Base-by-base conservation (phyloP, 1,140 invertebrate genomes). In the Nasonia vitripennis region DNA sequence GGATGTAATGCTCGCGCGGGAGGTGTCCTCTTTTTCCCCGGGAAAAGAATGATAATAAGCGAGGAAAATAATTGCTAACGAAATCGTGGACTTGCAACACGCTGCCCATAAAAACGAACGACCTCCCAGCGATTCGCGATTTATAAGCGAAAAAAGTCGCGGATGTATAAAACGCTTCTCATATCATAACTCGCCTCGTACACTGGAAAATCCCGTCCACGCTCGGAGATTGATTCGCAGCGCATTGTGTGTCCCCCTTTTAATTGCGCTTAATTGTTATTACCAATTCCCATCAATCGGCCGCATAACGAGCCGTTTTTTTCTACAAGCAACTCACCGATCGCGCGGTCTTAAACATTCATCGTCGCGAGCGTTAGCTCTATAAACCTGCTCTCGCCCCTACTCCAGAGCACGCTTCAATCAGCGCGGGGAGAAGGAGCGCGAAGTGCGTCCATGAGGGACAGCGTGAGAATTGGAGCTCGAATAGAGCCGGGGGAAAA, bases 401-500 rank as follows among this genome's bases (percentile, higher is more conserved):
- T 31, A 17, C 62, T 67, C 55, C 14, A 4, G 20, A 2, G 20
- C 34, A 34, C 55, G 55, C 55, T 2, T 62, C 55, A 62, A 62
- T 62, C 55, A 62, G 55, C 5, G 27, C 27, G 27, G 7, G 34
- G 37, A 2, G 37, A 14, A 31, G 27, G 10, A 27, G 27, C 27
- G 68, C 4, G 27, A 31, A 27, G 68, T 77, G 27, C 27, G 7
- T 77, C 62, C 74, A 78, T 70, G 55, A 70, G 62, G 31, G 37
- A 70, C 12, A 84, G 23, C 82, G 74, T 84, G 82, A 84, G 82
- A 84, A 84, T 71, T 78, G 75, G 82, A 77, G 37, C 82, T 71
- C 10, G 48, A 20, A 9, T 41, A 20, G 34, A 7, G 17, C 9
- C 74, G 62, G 75, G 23, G 55, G 74, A 78, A 84, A 84, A 84